Conservation (phyloP, 1,140 invertebrate genomes). For the Lepidotrigona ventralis region DNA sequence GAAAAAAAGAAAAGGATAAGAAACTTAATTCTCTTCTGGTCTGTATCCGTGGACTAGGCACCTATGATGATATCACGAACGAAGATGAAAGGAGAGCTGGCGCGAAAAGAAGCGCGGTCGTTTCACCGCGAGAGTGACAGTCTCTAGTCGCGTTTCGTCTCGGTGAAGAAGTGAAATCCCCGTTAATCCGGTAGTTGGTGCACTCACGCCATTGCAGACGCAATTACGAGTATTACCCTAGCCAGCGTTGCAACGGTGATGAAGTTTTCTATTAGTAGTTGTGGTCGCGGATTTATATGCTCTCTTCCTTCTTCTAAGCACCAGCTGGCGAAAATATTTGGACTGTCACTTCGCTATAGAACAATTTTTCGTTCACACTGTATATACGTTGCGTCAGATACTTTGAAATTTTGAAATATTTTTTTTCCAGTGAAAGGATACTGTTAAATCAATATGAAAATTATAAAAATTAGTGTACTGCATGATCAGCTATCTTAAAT, state of each 20-base stretch:
- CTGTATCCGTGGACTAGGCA: no score
- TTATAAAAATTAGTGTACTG: no score
- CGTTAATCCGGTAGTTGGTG: slow-evolving; percentile 47
- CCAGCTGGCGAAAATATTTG: no score
- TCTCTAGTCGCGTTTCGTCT: slow-evolving; percentile 6
- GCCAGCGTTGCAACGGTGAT: slow-evolving; percentile 25
- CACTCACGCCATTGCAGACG: slow-evolving; percentile 40
- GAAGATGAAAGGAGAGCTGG: slow-evolving; percentile 2
- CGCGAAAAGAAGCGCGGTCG: background rate
- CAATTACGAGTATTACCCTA: slow-evolving; percentile 56
- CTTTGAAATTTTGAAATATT: no score
- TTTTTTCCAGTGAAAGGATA: no score
- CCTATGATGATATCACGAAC: slow-evolving; percentile 16
- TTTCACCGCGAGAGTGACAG: slow-evolving; percentile 21
- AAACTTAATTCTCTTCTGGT: slow-evolving; percentile 23
- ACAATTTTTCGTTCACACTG: no score
- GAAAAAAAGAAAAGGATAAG: background rate
- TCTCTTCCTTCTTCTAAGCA: background rate
- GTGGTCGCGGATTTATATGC: background rate
- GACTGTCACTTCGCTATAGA: no score
- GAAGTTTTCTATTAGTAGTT: slow-evolving; percentile 56
- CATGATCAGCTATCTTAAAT: no score
- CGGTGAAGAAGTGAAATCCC: slow-evolving; percentile 55
- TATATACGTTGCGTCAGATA: no score
- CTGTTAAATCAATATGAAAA: no score